Base-by-base conservation (phyloP, 2,113 vertebrate genomes). In the Varanus komodoensis region DNA sequence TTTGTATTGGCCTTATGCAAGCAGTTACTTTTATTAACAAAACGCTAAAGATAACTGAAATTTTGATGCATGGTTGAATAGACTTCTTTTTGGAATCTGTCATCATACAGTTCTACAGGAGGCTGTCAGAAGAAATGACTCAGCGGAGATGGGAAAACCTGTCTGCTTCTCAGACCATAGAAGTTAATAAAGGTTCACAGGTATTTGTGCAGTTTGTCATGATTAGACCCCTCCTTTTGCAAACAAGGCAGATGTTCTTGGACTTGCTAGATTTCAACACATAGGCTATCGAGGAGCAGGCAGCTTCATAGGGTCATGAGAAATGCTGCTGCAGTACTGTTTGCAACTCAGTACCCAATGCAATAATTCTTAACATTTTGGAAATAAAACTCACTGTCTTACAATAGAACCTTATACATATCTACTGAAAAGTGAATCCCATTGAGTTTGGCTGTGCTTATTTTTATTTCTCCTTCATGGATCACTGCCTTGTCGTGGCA, bases 71-170 rank as follows among this genome's bases (percentile, higher is more conserved):
- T 34, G 14, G 52, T 90, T 4, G 1, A 34, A 84, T 90, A 57
- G 0, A 0, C 54, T 32, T 29, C 82, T 21, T 92, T 44, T 87
- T 88, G 32, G 32, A 77, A 61, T 48, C 38, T 19, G 44, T 67
- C 87, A 34, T 7, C 77, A 8, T 88, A 90, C 91, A 99, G 99
- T 99, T 99, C 97, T 97, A 98, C 82, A 98, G 99, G 94, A 97
- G 99, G 80, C 96, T 99, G 83, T 98, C 98, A 27, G 99, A 99
- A 95, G 99, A 99, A 95, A 98, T 99, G 96, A 98, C 97, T 8
- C 98, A 98, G 86, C 98, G 97, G 93, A 97, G 98, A 92, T 99
- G 99, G 99, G 98, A 99, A 95, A 98, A 82, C 82, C 96, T 97
- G 23, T 98, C 98, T 12, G 96, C 95, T 92, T 98, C 98, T 84